phyloP scores from a whole-genome alignment of 2,113 vertebrate genomes.

The Thamnophis sirtalis region DNA sequence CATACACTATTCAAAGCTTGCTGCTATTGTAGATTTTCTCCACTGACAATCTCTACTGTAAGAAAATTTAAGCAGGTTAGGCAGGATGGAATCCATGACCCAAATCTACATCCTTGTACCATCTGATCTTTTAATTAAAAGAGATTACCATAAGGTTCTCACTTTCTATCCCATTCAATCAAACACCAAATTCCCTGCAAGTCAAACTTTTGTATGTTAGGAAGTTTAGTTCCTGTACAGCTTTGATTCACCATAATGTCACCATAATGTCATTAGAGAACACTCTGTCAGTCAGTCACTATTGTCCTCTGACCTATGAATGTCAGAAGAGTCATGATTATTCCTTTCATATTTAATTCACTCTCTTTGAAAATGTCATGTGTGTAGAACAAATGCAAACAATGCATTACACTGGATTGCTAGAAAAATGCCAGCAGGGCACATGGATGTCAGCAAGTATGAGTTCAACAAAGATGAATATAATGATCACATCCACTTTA shows the following conservation, averaged over 20 bases:
- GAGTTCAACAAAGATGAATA: constrained; percentile 35
- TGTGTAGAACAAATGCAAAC: constrained; percentile 37
- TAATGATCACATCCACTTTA: constrained; percentile 51
- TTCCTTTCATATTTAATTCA: constrained; percentile 18
- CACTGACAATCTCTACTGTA: constrained; percentile 3
- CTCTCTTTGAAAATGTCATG: constrained; percentile 27
- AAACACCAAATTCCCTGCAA: constrained; percentile 26
- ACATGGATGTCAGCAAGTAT: constrained; percentile 18
- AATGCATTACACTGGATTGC: constrained; percentile 29
- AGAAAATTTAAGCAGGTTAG: constrained; percentile 14
- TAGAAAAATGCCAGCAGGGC: constrained; percentile 13
- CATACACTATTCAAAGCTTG: background rate
- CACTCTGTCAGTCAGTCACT: constrained; percentile 46
- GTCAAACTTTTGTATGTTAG: constrained; percentile 32
- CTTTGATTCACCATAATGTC: constrained; percentile 39
- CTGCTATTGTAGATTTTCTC: background rate
- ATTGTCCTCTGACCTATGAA: constrained; percentile 21
- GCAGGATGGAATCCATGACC: constrained; percentile 35
- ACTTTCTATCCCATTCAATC: constrained; percentile 9
- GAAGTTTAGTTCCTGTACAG: constrained; percentile 18
- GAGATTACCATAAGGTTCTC: constrained; percentile 9
- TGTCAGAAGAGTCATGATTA: constrained; percentile 20
- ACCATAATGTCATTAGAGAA: constrained; percentile 34
- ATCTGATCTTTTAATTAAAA: constrained; percentile 34
- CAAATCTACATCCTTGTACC: background rate